Evolutionary conservation across 2,797 vertebrate species (phyloP), one percentile per base, ranked within the genome.

Genomic region (Alfaro cultratus): DNA sequence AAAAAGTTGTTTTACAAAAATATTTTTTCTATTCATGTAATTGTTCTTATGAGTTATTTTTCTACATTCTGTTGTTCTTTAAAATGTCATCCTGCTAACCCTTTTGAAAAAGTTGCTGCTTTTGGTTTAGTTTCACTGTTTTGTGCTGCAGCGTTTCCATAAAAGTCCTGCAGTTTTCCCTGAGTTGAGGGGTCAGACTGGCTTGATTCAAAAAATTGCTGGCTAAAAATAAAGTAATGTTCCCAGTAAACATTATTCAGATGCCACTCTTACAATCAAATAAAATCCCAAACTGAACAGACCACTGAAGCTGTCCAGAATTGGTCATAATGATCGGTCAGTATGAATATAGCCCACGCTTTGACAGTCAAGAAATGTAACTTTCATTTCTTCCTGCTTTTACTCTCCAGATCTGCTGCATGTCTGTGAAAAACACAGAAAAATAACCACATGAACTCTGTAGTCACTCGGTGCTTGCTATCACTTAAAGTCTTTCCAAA

Each of bases 361-460:
- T 45, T 26, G 73, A 79, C 47, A 88, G 82, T 88, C 89, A 86
- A 71, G 77, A 79, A 92, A 92, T 93, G 84, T 43, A 46, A 12
- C 16, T 76, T 82, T 81, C 71, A 29, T 11, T 46, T 81, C 73
- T 74, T 78, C 29, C 73, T 68, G 53, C 39, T 26, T 72, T 57
- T 53, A 53, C 68, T 73, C 49, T 73, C 12, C 51, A 74, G 43
- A 81, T 67, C 73, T 74, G 46, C 31, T 77, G 39, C 34, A 4
- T 29, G 11, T 81, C 34, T 72, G 76, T 36, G 47, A 70, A 49
- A 62, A 53, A 46, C 7, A 34, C 55, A 77, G 57, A 83, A 75
- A 86, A 82, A 78, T 51, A n/a, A 84, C 47, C 80, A 45, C 39
- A 57, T 13, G 0, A 62, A 16, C 46, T 70, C 16, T 36, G 29